These are phyloP conservation scores for Enteromius trimaculatus DNA, from an alignment of 2,797 vertebrate genomes.

Conservation along the genomic window DNA sequence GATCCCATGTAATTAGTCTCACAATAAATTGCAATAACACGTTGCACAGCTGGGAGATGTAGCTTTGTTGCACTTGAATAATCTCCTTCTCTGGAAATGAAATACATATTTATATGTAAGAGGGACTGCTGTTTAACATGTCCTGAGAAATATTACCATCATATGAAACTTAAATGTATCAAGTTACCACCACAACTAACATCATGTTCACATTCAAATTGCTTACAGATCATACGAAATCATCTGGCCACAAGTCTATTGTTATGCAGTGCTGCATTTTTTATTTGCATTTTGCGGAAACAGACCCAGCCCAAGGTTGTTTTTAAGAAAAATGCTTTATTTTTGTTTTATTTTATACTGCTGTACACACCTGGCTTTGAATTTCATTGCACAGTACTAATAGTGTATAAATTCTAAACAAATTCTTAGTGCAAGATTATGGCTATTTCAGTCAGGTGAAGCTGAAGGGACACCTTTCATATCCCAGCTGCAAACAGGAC, in stretches of 20 bases:
- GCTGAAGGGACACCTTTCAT: conserved; percentile 37
- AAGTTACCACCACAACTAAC: background rate
- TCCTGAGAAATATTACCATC: background rate
- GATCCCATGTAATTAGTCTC: conserved; percentile 78
- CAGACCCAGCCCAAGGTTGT: background rate
- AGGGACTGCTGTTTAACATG: conserved; percentile 6
- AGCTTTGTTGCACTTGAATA: conserved; percentile 62
- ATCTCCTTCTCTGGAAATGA: background rate
- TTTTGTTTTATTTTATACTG: conserved; percentile 60
- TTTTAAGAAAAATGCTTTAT: conserved; percentile 49
- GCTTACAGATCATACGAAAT: background rate
- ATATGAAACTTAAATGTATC: background rate
- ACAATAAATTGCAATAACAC: conserved; percentile 79
- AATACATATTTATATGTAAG: background rate
- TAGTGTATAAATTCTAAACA: conserved; percentile 62
- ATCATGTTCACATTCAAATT: conserved; percentile 2
- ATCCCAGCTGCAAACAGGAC: conserved; percentile 41
- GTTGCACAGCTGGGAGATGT: conserved; percentile 69
- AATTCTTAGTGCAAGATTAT: conserved; percentile 55
- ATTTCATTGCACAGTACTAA: conserved; percentile 49
- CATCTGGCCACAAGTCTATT: background rate
- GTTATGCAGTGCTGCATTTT: background rate
- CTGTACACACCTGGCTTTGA: conserved; percentile 65
- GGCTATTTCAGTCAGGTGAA: conserved; percentile 59
- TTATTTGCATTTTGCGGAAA: background rate